Evolutionary conservation across 2,797 vertebrate species (phyloP), one percentile per base, ranked within the genome.

Genomic region (Melopsittacus undulatus): DNA sequence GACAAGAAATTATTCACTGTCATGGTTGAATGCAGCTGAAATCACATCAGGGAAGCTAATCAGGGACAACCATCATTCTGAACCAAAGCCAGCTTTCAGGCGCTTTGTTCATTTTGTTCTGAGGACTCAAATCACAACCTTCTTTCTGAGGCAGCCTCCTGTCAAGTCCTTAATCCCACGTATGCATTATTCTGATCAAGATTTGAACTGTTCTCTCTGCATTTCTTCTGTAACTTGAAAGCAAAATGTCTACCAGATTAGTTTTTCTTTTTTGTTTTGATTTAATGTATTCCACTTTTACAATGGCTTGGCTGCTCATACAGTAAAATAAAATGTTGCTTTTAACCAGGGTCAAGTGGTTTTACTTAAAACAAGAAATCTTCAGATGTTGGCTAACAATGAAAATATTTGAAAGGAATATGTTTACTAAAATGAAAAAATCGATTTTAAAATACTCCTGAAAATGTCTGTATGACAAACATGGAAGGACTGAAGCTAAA

Each of bases 381-480:
- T 91, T 91, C 27, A 84, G 42, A 82, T 1, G 2, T 30, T 51
- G 83, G 20, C 43, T 3, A 9, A 49, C 70, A 84, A 45, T 56
- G 5, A 89, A 87, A 90, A 91, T 57, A 83, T 7, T 49, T 72
- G 21, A 56, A 86, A 92, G 23, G 26, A 46, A 38, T 36, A 73
- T 23, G 8, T 82, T 87, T 92, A 48, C n/a, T 19, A 43, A 84
- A 43, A 49, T 85, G 52, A 84, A 88, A 94, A 87, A 80, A 90
- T 36, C 7, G 7, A 40, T 80, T 73, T 88, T 2, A 84, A 94
- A 91, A 77, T 82, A 77, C 80, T 92, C 42, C 72, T 90, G 72
- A 74, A 95, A 92, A 92, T 80, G 63, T 52, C 64, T 83, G 20
- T 70, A 45, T 49, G 77, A 64, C 74, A 83, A 95, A 87, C 74